Evolutionary conservation across 2,113 vertebrate species (phyloP).

Genomic region (Heptranchias perlo): DNA sequence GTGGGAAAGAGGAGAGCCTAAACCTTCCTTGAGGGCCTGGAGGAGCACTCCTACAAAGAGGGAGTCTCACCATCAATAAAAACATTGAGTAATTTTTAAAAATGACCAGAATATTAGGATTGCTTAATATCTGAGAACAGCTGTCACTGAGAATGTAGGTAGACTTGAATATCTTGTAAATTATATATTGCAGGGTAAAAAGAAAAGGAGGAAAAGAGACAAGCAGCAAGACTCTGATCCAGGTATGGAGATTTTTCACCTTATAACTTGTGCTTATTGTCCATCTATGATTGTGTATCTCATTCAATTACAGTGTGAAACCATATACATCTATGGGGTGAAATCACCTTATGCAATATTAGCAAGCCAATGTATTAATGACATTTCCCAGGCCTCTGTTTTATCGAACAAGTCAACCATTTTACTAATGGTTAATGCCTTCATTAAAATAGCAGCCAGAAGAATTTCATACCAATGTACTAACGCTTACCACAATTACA

Average conservation of each 20-base stretch:
- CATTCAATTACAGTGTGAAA: not conserved
- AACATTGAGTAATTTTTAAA: not conserved
- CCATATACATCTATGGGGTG: not conserved
- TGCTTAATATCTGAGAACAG: not conserved
- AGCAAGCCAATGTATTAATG: not conserved
- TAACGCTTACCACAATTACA: not conserved
- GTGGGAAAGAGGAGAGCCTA: not conserved
- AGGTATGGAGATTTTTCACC: constrained; percentile 60
- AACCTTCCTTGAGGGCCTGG: not conserved
- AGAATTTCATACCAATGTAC: not conserved
- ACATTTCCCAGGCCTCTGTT: not conserved
- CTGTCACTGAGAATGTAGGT: not conserved
- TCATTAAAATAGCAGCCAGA: not conserved
- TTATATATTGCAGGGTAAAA: constrained; percentile 75
- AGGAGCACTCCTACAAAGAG: not conserved
- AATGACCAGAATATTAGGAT: not conserved
- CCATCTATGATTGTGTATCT: not conserved
- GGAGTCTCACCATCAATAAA: not conserved
- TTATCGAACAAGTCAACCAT: not conserved
- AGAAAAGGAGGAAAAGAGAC: constrained; percentile 92
- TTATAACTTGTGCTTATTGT: not conserved
- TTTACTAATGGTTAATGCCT: not conserved
- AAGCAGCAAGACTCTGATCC: constrained; percentile 90
- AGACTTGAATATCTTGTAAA: constrained; percentile 8
- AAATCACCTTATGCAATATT: not conserved